Base-by-base conservation (phyloP, 2,797 vertebrate species). In the Dermochelys coriacea region DNA sequence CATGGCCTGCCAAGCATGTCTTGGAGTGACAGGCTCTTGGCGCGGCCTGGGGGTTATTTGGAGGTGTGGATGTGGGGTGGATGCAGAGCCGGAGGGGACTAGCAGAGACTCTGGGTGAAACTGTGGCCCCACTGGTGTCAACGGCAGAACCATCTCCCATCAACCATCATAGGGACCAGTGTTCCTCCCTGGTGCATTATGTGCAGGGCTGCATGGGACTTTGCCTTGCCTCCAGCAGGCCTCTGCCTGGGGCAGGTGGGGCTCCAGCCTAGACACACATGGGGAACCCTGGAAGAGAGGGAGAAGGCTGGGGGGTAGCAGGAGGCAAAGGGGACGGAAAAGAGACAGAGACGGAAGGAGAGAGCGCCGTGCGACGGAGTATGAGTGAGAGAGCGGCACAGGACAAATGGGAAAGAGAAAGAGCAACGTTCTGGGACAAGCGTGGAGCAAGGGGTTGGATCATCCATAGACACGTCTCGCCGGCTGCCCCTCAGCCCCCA, bases 21-120 rank as follows among this genome's bases (percentile, higher is more conserved):
- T n/a, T 93, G 94, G 91, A 91, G 92, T 64, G 64, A 27, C 1
- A n/a, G 84, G 47, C 91, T 93, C 57, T 34, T 92, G 96, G 95
- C 92, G 77, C 0, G 55, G n/a, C 0, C 0, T 52, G 89, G 57
- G 8, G 1, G 61, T 19, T 19, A 41, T 31, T 21, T 9, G 75
- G 80, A 25, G 45, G 31, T n/a, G 23, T 37, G 64, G 85, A 74
- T 68, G 51, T 52, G 37, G 5, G 3, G 61, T n/a, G 93, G 89
- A 85, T 84, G 91, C 87, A 83, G n/a, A 49, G 50, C 18, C 52
- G 89, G 87, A 83, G 80, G 59, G 4, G 75, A 41, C 82, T 82
- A 95, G 85, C 68, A 77, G 45, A 49, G 68, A 93, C 82, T 29
- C 85, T 31, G 0, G 0, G 86, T 95, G 82, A 86, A 57, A 89